phyloP scores from a whole-genome alignment of 2,888 invertebrate species.

The Marronus borbonicus region DNA sequence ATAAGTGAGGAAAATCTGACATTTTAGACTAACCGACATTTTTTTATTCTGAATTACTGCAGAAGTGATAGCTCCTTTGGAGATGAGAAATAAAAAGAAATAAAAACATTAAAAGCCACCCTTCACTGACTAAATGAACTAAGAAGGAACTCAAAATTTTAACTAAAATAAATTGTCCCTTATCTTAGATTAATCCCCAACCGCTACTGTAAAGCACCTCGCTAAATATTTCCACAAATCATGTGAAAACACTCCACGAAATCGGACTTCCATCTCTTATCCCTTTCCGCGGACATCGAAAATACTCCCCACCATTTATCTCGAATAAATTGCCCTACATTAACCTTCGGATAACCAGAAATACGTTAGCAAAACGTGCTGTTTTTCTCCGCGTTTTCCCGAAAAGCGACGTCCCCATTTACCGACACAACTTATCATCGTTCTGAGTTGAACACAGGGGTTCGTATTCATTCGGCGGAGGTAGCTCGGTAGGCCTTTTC shows the following conservation, averaged over 20 bases:
- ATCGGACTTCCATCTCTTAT: neutral
- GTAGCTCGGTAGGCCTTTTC: neutral
- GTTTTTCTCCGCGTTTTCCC: neutral
- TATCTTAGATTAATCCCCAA: too few species aligned
- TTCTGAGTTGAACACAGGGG: neutral
- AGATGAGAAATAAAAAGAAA: too few species aligned
- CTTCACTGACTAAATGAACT: too few species aligned
- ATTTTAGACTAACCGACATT: too few species aligned
- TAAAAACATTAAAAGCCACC: too few species aligned
- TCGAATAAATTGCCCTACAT: neutral
- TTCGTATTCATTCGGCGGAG: neutral
- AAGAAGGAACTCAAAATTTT: too few species aligned
- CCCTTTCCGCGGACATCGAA: neutral
- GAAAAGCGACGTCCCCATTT: slow-evolving; percentile 1
- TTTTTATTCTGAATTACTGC: too few species aligned
- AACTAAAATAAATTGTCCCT: too few species aligned
- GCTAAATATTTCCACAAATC: neutral
- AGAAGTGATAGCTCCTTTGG: too few species aligned
- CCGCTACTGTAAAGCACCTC: too few species aligned
- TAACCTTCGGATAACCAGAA: neutral
- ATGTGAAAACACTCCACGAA: neutral
- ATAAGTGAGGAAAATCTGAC: too few species aligned
- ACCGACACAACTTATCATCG: slow-evolving; percentile 4
- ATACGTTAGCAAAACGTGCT: neutral
- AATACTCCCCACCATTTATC: neutral